Conservation (phyloP, 2,797 vertebrate species). For the Apogon hyalosoma region DNA sequence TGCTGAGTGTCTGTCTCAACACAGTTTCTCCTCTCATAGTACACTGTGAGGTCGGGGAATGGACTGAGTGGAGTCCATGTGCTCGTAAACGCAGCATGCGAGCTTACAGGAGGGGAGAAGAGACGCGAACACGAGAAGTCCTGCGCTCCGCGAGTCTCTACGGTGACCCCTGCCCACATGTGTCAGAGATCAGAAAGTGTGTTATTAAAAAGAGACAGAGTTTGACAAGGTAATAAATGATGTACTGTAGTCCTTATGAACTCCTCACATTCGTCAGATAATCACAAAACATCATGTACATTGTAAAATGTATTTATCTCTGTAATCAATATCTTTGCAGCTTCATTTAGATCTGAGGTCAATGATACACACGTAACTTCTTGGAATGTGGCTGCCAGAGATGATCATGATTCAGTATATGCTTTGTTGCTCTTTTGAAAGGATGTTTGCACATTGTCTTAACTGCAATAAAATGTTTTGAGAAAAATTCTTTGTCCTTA, state of each 20-base stretch:
- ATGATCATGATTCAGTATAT: not conserved
- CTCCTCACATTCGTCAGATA: no score
- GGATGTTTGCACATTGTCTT: not conserved
- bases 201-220: conserved; percentile 48
- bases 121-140: conserved; percentile 47
- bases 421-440: not conserved
- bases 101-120: conserved; percentile 38
- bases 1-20: conserved; percentile 6
- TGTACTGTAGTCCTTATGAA: not conserved
- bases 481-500: conserved; percentile 5
- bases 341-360: not conserved
- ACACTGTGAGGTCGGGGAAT: conserved; percentile 66
- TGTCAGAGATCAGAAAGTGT: conserved; percentile 64
- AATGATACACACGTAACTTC: not conserved
- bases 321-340: conserved; percentile 12
- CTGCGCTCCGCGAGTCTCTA: conserved; percentile 8
- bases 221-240: conserved; percentile 15
- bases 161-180: conserved; percentile 46
- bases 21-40: conserved; percentile 33
- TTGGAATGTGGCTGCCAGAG: not conserved
- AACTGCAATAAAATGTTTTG: conserved; percentile 4
- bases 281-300: not conserved
- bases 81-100: conserved; percentile 24
- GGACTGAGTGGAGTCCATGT: conserved; percentile 62
- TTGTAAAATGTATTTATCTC: not conserved